These are phyloP conservation scores for Atherix ibis DNA, from an alignment of 2,888 invertebrate species.

Conservation along the genomic window DNA sequence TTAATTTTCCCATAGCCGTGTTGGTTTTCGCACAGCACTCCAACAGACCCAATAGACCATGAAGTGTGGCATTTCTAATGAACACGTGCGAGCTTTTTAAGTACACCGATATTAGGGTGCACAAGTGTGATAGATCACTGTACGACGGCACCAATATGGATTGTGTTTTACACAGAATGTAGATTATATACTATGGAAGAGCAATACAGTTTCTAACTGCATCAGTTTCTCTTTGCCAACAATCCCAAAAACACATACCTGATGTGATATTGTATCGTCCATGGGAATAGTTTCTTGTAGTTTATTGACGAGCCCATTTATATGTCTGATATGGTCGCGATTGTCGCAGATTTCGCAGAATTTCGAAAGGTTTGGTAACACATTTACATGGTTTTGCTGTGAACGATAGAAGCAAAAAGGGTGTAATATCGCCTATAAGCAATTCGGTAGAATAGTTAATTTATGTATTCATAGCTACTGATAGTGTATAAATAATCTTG, in stretches of 20 bases:
- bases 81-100: slow-evolving; percentile 32
- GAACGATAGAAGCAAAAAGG: slow-evolving; percentile 6
- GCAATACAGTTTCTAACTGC: too few relatives aligned
- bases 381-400: slow-evolving; percentile 37
- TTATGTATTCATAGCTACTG: too few relatives aligned
- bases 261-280: slow-evolving; percentile 63
- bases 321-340: slow-evolving; percentile 61
- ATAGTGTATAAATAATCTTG: too few relatives aligned
- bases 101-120: slow-evolving; percentile 28
- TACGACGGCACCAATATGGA: slow-evolving; percentile 30
- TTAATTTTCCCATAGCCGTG: slow-evolving; percentile 31
- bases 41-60: slow-evolving; percentile 29
- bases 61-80: slow-evolving; percentile 29
- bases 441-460: too few relatives aligned
- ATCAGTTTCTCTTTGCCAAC: too few relatives aligned
- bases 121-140: slow-evolving; percentile 28
- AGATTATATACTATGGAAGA: slow-evolving; percentile 28
- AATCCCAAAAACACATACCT: too few relatives aligned
- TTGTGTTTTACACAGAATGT: slow-evolving; percentile 32
- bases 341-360: slow-evolving; percentile 66
- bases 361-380: slow-evolving; percentile 48
- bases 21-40: slow-evolving; percentile 32
- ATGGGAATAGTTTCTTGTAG: slow-evolving; percentile 46
- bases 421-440: too few relatives aligned
- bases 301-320: slow-evolving; percentile 54